Evolutionary conservation across 2,797 vertebrate species (phyloP).

Genomic region (Sebastes jordani): DNA sequence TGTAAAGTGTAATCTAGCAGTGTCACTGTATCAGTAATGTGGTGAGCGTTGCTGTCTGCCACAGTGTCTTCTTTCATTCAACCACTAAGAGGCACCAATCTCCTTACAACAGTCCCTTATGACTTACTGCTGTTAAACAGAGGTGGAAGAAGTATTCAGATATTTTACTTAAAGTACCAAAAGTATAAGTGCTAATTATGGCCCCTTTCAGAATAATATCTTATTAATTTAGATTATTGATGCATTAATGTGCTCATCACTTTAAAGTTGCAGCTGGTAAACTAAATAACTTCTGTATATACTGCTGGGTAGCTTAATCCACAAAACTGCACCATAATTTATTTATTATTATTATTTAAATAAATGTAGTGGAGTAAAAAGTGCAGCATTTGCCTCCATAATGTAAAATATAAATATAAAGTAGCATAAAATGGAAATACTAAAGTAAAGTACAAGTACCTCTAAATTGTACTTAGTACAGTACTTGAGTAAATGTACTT

Average conservation of each 20-base stretch:
- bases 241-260: neutral
- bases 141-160: neutral
- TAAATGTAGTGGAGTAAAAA: neutral
- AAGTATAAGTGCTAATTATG: neutral
- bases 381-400: neutral
- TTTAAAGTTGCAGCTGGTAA: neutral
- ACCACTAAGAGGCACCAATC: constrained; percentile 14
- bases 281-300: too few species aligned
- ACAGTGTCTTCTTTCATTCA: neutral
- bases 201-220: neutral
- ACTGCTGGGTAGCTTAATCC: too few species aligned
- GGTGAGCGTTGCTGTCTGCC: neutral
- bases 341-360: too few species aligned
- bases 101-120: neutral
- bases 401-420: neutral
- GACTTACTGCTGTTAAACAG: neutral
- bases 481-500: neutral
- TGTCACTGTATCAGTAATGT: neutral
- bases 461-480: neutral
- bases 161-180: neutral
- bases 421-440: neutral
- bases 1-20: neutral
- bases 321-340: too few species aligned
- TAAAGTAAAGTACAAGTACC: neutral
- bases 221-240: neutral